Conservation (phyloP, 1,140 invertebrate species). For the Prorops nasuta region DNA sequence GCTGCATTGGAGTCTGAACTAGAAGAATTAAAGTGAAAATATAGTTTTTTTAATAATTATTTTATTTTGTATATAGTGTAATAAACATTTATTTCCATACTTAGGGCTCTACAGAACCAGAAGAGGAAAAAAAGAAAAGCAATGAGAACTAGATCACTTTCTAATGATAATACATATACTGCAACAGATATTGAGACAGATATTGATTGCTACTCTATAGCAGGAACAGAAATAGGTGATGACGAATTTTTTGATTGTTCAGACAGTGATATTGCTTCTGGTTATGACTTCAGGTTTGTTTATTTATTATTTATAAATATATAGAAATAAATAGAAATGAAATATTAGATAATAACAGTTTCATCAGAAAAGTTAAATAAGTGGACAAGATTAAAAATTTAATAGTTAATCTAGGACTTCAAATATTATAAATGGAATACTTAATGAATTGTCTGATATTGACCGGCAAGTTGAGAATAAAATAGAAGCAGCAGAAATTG, state of each 20-base stretch:
- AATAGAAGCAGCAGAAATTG: slow-evolving; percentile 4
- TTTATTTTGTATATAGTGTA: slow-evolving; percentile 1
- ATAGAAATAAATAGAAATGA: too few relatives aligned
- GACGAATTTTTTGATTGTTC: slow-evolving; percentile 57
- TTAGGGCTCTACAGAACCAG: slow-evolving; percentile 34
- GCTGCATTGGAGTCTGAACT: slow-evolving; percentile 42
- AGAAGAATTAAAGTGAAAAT: slow-evolving; percentile 35
- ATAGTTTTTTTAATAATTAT: slow-evolving; percentile 2
- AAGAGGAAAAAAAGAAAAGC: slow-evolving; percentile 33
- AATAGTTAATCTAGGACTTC: slow-evolving; percentile 51
- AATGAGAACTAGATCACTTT: slow-evolving; percentile 26
- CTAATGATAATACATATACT: slow-evolving; percentile 31
- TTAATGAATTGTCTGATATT: slow-evolving; percentile 30
- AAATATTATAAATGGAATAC: slow-evolving; percentile 15
- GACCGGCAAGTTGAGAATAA: slow-evolving; percentile 36
- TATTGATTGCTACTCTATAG: slow-evolving; percentile 44
- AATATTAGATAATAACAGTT: neutral
- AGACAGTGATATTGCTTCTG: slow-evolving; percentile 39
- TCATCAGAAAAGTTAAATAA: slow-evolving; percentile 36
- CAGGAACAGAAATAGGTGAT: slow-evolving; percentile 48
- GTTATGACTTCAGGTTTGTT: slow-evolving; percentile 44
- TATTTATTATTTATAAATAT: slow-evolving; percentile 6
- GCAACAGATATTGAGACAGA: slow-evolving; percentile 44
- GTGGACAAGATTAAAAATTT: slow-evolving; percentile 47
- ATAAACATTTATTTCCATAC: too few relatives aligned